A percentile compares a stretch with the other conserved stretches of the same genome.
These are phyloP conservation scores for Drosophila persimilis DNA, from an alignment of 1,140 invertebrate genomes.

Conservation along the genomic window DNA sequence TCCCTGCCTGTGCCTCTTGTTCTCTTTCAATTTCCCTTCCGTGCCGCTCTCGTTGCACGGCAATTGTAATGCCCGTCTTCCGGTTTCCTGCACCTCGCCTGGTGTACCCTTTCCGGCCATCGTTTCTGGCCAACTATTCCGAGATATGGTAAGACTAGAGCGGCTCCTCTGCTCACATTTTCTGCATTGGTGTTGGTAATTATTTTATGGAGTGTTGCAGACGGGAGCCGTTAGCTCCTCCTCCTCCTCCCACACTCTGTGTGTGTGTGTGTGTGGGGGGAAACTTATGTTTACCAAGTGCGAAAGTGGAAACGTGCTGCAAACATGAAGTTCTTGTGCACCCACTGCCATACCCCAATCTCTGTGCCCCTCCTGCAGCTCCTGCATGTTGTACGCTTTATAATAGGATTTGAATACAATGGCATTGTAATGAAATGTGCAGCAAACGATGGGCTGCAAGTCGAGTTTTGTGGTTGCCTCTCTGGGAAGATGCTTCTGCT, in stretches of 20 bases:
- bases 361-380: conserved; percentile 10
- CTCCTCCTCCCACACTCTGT: conserved; percentile 5
- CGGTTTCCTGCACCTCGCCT: conserved; percentile 35
- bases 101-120: not conserved
- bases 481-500: conserved; percentile 17
- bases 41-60: conserved; percentile 1
- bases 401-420: conserved; percentile 81
- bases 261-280: conserved; percentile 19
- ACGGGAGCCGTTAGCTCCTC: not conserved
- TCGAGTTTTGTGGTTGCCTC: conserved; percentile 55
- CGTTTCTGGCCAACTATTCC: not conserved
- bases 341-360: conserved; percentile 12
- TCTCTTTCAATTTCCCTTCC: conserved; percentile 26
- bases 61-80: conserved; percentile 44
- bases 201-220: conserved; percentile 72
- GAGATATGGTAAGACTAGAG: conserved; percentile 5
- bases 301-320: conserved; percentile 80
- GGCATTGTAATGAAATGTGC: conserved; percentile 80
- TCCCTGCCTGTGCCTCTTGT: not conserved
- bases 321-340: conserved; percentile 65
- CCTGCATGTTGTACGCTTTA: conserved; percentile 65
- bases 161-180: conserved; percentile 8
- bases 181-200: conserved; percentile 66
- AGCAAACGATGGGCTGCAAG: conserved; percentile 61
- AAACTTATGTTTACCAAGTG: conserved; percentile 80